Conservation (phyloP, 1,140 invertebrate genomes). For the Drosophila bocqueti region DNA sequence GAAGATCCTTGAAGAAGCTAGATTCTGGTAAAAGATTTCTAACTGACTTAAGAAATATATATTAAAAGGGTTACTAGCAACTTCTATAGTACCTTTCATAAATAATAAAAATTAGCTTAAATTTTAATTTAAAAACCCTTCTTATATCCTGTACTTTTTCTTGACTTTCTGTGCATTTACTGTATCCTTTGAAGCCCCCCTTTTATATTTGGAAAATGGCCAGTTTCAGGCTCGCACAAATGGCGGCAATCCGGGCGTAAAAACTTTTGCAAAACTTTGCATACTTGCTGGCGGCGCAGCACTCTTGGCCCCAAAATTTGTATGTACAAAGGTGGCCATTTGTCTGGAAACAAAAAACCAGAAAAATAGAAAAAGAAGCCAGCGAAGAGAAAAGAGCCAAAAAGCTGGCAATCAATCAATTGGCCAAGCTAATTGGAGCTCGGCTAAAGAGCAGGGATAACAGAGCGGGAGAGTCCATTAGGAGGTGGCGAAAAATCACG, state of each 20-base stretch:
- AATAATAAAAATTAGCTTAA: background rate
- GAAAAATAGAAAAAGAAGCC: background rate
- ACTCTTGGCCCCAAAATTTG: constrained; percentile 38
- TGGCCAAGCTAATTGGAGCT: constrained; percentile 66
- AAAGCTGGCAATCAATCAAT: constrained; percentile 81
- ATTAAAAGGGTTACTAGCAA: no score
- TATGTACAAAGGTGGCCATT: constrained; percentile 53
- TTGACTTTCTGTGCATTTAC: background rate
- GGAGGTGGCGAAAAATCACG: constrained; percentile 1
- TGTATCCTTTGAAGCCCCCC: background rate
- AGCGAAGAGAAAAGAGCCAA: constrained; percentile 17
- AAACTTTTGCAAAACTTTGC: constrained; percentile 75
- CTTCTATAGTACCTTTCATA: background rate
- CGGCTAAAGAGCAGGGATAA: constrained; percentile 25
- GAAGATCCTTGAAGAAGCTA: background rate
- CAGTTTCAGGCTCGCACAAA: constrained; percentile 29
- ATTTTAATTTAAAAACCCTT: background rate
- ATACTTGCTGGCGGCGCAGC: constrained; percentile 64
- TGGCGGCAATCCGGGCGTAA: constrained; percentile 53
- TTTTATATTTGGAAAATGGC: constrained; percentile 18
- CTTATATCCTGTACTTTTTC: background rate
- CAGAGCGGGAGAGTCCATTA: constrained; percentile 29
- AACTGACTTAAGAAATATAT: background rate
- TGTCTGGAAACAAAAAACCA: constrained; percentile 12
- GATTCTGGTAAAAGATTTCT: background rate